phyloP scores from a whole-genome alignment of 2,113 vertebrate genomes.

The Sylvicapra grimmia region DNA sequence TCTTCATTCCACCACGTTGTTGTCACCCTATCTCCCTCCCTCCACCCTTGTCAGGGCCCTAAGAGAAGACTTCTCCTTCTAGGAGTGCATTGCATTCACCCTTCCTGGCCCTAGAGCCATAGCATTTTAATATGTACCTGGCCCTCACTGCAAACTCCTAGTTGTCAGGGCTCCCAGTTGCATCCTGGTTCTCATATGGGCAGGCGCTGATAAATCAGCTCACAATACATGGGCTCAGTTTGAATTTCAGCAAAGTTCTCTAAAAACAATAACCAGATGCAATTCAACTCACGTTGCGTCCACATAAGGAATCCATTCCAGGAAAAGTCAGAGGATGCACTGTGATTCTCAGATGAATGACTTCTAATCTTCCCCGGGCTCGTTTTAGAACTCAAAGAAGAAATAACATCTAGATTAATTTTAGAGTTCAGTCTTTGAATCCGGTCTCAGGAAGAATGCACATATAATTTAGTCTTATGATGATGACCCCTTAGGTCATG shows the following conservation, averaged over 20 bases:
- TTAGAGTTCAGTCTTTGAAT: slow-evolving; percentile 18
- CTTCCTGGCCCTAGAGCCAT: background rate
- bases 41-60: background rate
- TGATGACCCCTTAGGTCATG: background rate
- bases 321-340: slow-evolving; percentile 38
- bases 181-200: background rate
- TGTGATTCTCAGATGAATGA: slow-evolving; percentile 32
- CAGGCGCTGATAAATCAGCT: slow-evolving; percentile 26
- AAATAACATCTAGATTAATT: slow-evolving; percentile 19
- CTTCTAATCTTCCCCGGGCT: slow-evolving; percentile 10
- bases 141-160: fast-evolving
- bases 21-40: background rate
- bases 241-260: slow-evolving; percentile 56
- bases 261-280: slow-evolving; percentile 65
- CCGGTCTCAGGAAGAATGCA: background rate
- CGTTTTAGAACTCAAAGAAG: slow-evolving; percentile 21
- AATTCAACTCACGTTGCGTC: slow-evolving; percentile 29
- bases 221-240: background rate
- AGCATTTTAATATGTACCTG: background rate
- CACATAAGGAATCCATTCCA: slow-evolving; percentile 63
- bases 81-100: too few species aligned
- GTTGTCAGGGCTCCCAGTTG: background rate
- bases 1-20: background rate
- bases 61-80: background rate
- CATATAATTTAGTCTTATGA: background rate